phyloP scores from a whole-genome alignment of 2,888 invertebrate species.

The Tillus elongatus region DNA sequence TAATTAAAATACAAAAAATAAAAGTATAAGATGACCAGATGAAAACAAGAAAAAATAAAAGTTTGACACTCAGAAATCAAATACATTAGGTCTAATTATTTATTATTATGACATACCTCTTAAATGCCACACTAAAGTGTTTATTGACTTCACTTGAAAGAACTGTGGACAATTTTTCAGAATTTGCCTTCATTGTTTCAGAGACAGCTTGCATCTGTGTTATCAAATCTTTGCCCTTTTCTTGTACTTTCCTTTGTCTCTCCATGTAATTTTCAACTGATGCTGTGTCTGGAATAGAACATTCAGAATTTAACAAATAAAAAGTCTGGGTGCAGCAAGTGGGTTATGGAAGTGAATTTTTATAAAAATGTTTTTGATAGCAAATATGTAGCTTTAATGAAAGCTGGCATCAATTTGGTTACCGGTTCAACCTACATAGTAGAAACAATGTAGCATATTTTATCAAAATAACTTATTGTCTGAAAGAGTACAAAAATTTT shows the following conservation, averaged over 20 bases:
- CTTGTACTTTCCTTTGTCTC: constrained; percentile 38
- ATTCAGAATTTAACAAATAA: no score
- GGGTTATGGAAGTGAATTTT: no score
- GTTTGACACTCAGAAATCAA: constrained; percentile 1
- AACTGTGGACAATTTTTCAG: constrained; percentile 34
- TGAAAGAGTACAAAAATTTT: no score
- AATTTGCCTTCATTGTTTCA: constrained; percentile 35
- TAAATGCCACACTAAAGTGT: constrained; percentile 35
- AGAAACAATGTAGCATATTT: no score
- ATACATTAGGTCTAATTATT: no score
- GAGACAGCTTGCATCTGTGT: constrained; percentile 39
- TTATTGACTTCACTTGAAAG: constrained; percentile 36
- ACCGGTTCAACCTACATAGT: no score
- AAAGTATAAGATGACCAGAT: neutral
- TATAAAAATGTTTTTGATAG: no score
- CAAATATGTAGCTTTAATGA: no score
- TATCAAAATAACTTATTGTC: no score
- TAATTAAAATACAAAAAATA: no score
- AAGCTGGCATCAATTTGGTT: no score
- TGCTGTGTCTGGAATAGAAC: constrained; percentile 35
- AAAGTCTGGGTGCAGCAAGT: no score
- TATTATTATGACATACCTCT: constrained; percentile 28
- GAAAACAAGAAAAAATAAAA: constrained; percentile 7
- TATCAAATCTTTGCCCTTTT: constrained; percentile 40
- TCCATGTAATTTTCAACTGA: constrained; percentile 42